Conservation (phyloP, 2,888 invertebrate species). For the Dromius quadrimaculatus region DNA sequence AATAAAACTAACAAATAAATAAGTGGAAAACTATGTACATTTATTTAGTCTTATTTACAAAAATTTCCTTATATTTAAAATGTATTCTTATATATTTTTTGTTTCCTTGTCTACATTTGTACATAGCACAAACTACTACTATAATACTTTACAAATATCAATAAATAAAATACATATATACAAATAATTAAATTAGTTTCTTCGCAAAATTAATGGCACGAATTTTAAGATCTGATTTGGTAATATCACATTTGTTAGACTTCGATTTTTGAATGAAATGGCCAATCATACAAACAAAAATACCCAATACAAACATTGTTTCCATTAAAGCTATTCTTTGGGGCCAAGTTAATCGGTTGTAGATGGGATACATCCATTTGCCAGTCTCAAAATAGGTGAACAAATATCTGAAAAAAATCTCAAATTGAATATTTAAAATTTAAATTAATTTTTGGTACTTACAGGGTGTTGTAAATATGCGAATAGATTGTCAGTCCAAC, state of each 20-base stretch:
- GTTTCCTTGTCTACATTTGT: no score
- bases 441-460: constrained; percentile 45
- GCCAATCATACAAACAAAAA: constrained; percentile 30
- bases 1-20: no score
- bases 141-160: no score
- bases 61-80: no score
- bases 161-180: constrained; percentile 26
- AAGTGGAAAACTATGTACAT: no score
- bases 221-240: constrained; percentile 36
- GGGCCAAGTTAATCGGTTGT: constrained; percentile 57
- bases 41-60: no score
- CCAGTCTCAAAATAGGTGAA: constrained; percentile 58
- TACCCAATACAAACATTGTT: constrained; percentile 30
- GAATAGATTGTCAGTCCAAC: constrained; percentile 48
- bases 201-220: constrained; percentile 25
- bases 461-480: constrained; percentile 47
- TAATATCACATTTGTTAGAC: constrained; percentile 33
- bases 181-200: constrained; percentile 38
- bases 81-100: no score
- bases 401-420: constrained; percentile 58
- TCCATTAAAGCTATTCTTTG: constrained; percentile 51
- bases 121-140: no score
- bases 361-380: constrained; percentile 60
- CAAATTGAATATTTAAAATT: no score
- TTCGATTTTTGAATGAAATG: constrained; percentile 50